Conservation (phyloP, 2,797 vertebrate species). For the Muscicapa striata region DNA sequence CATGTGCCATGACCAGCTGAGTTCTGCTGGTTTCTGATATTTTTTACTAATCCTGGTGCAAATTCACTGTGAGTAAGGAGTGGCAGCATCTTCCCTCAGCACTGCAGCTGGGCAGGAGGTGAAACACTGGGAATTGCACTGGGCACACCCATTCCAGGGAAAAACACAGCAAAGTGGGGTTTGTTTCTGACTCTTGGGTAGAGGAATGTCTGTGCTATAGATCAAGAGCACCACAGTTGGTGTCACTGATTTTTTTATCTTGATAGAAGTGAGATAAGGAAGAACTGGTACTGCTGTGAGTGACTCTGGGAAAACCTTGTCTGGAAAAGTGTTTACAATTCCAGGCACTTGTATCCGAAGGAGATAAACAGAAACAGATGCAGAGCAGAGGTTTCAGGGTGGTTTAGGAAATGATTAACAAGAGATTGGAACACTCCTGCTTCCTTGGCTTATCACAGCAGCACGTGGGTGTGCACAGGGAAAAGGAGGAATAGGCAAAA, state of each 20-base stretch:
- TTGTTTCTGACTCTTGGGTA: neutral
- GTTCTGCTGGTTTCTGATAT: fast-evolving
- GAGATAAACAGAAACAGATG: neutral
- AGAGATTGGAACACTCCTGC: neutral
- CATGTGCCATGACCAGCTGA: fast-evolving
- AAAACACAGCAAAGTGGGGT: neutral
- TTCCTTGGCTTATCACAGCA: neutral
- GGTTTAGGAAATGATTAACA: neutral
- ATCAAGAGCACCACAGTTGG: neutral
- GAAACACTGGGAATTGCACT: neutral
- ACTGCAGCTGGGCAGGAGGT: neutral
- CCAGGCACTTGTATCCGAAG: neutral
- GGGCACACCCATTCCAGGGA: neutral
- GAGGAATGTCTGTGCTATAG: neutral
- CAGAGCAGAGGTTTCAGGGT: neutral
- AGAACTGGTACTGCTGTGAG: neutral
- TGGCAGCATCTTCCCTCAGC: neutral
- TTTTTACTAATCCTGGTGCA: neutral
- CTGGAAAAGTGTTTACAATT: neutral
- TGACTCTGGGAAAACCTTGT: neutral
- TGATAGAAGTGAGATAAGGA: neutral
- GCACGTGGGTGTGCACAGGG: neutral
- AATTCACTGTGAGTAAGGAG: neutral
- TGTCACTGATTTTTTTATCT: neutral
- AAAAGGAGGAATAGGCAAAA: neutral